These are phyloP conservation scores for Antechinus flavipes DNA, from an alignment of 2,113 vertebrate genomes.

Conservation along the genomic window DNA sequence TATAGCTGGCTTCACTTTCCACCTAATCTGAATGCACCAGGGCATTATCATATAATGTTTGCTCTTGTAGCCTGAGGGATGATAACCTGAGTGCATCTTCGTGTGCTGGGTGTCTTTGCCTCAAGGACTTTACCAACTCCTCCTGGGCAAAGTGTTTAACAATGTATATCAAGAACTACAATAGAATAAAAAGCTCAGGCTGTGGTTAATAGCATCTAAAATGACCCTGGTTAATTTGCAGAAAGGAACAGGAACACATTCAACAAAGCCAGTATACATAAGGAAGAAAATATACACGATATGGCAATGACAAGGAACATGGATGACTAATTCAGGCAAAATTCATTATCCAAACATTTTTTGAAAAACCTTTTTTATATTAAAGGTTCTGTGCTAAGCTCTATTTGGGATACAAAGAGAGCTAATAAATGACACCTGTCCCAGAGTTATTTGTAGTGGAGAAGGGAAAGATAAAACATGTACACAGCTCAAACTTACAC, in stretches of 20 bases:
- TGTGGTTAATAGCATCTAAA: background rate
- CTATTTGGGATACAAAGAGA: background rate
- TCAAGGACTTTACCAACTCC: background rate
- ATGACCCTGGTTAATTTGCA: background rate
- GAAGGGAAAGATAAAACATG: background rate
- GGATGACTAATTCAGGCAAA: background rate
- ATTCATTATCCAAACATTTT: background rate
- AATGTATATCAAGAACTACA: background rate
- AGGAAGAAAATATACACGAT: background rate
- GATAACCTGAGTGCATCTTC: accelerated
- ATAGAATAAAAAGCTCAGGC: background rate
- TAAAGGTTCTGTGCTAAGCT: background rate
- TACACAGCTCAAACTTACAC: background rate
- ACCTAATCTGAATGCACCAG: accelerated
- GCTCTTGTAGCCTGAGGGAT: background rate
- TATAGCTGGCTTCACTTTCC: background rate
- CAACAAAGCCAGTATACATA: background rate
- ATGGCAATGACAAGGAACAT: background rate
- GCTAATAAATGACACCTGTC: background rate
- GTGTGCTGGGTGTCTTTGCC: background rate
- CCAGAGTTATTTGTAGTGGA: background rate
- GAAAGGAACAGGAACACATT: no score
- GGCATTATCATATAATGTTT: background rate
- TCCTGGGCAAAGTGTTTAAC: background rate
- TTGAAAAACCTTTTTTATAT: background rate